Conservation (phyloP, 2,888 invertebrate genomes). For the Sisyra nigra region DNA sequence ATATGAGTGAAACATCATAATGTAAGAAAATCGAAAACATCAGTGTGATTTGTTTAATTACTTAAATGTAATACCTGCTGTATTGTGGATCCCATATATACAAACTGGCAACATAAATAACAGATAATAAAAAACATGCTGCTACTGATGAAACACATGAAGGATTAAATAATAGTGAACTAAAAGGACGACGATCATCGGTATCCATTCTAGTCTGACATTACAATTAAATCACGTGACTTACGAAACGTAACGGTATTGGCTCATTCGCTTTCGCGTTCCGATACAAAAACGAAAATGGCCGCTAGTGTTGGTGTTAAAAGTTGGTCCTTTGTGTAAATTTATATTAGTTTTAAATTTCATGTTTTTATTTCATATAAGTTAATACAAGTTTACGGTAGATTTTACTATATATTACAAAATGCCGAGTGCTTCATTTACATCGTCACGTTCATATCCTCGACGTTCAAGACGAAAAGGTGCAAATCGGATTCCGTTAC, state of each 20-base stretch:
- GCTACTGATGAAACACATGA: constrained; percentile 44
- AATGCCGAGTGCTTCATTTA: constrained; percentile 92
- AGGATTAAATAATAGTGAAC: constrained; percentile 5
- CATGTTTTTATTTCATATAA: too few relatives aligned
- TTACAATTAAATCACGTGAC: constrained; percentile 24
- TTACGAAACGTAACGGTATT: constrained; percentile 16
- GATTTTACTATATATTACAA: constrained; percentile 29
- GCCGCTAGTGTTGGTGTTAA: constrained; percentile 57
- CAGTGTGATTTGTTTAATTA: constrained; percentile 3
- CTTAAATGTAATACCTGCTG: constrained; percentile 39
- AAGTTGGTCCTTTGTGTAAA: constrained; percentile 72
- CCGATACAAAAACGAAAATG: constrained; percentile 54
- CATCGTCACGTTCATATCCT: constrained; percentile 81
- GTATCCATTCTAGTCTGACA: constrained; percentile 21
- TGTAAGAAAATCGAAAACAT: neutral
- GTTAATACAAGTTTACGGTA: neutral
- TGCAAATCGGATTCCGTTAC: constrained; percentile 70
- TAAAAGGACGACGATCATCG: constrained; percentile 10
- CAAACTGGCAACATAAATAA: constrained; percentile 71
- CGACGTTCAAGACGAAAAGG: constrained; percentile 85
- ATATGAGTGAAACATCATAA: constrained; percentile 2
- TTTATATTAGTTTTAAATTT: neutral
- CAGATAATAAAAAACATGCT: constrained; percentile 60
- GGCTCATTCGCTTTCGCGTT: constrained; percentile 17
- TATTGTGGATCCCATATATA: constrained; percentile 72